phyloP scores from a whole-genome alignment of 2,888 invertebrate species.

The Zeuzera pyrina region DNA sequence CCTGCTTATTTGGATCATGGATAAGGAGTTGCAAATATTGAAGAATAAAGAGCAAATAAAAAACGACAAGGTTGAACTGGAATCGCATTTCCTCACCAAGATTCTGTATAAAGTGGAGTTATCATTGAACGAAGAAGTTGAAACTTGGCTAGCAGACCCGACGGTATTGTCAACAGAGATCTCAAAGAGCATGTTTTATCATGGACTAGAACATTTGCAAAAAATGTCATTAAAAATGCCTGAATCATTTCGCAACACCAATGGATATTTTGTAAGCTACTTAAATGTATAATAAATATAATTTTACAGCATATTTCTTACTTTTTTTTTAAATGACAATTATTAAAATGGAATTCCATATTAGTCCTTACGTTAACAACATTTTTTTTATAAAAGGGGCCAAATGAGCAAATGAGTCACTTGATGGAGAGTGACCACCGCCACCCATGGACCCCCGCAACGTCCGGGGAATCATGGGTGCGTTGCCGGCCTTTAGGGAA shows the following conservation, averaged over 20 bases:
- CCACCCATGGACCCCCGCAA: too few relatives aligned
- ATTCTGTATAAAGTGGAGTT: slow-evolving; percentile 69
- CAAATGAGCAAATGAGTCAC: too few relatives aligned
- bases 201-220: slow-evolving; percentile 67
- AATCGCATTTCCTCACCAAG: slow-evolving; percentile 67
- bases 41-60: slow-evolving; percentile 34
- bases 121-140: slow-evolving; percentile 52
- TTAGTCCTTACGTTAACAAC: too few relatives aligned
- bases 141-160: slow-evolving; percentile 67
- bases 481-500: too few relatives aligned
- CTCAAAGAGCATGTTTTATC: slow-evolving; percentile 73
- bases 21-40: slow-evolving; percentile 71
- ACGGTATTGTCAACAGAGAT: slow-evolving; percentile 66
- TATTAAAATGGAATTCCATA: too few relatives aligned
- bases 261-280: slow-evolving; percentile 75
- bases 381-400: too few relatives aligned
- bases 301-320: too few relatives aligned
- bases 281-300: slow-evolving; percentile 45
- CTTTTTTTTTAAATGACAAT: too few relatives aligned
- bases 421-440: too few relatives aligned
- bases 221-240: slow-evolving; percentile 71
- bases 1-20: slow-evolving; percentile 75
- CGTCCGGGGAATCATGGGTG: too few relatives aligned
- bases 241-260: slow-evolving; percentile 63
- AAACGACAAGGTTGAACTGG: slow-evolving; percentile 38